Conservation (phyloP, 2,888 invertebrate species). For the Lacanobia oleracea region DNA sequence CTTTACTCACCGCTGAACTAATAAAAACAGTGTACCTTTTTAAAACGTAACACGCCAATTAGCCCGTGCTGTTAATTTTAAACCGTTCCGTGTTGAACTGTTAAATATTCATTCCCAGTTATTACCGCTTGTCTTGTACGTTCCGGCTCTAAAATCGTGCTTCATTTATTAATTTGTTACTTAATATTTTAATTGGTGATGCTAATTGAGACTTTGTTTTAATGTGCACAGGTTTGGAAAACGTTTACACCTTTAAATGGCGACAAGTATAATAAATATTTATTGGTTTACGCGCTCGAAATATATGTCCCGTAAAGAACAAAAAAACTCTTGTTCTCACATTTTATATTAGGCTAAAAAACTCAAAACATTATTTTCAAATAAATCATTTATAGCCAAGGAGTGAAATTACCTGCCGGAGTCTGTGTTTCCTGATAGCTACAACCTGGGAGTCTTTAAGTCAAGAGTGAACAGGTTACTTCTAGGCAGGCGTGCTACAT, state of each 20-base stretch:
- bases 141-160: slow-evolving; percentile 29
- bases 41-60: slow-evolving; percentile 35
- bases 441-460: no score
- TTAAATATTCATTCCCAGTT: slow-evolving; percentile 58
- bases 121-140: slow-evolving; percentile 41
- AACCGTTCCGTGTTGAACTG: slow-evolving; percentile 33
- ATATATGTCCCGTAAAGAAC: not conserved
- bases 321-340: not conserved
- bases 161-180: slow-evolving; percentile 40
- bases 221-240: not conserved
- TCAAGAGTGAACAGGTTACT: no score
- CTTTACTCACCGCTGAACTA: not conserved
- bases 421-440: no score
- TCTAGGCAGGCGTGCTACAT: no score
- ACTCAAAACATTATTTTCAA: no score
- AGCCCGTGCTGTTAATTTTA: slow-evolving; percentile 30
- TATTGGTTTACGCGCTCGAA: not conserved
- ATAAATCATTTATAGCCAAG: no score
- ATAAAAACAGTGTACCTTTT: slow-evolving; percentile 22
- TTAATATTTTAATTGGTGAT: slow-evolving; percentile 28
- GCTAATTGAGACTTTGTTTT: slow-evolving; percentile 19
- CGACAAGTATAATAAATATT: not conserved
- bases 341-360: no score
- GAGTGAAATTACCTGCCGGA: no score
- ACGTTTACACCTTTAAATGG: slow-evolving; percentile 6